phyloP scores from a whole-genome alignment of 1,140 invertebrate genomes.

The Battus philenor region DNA sequence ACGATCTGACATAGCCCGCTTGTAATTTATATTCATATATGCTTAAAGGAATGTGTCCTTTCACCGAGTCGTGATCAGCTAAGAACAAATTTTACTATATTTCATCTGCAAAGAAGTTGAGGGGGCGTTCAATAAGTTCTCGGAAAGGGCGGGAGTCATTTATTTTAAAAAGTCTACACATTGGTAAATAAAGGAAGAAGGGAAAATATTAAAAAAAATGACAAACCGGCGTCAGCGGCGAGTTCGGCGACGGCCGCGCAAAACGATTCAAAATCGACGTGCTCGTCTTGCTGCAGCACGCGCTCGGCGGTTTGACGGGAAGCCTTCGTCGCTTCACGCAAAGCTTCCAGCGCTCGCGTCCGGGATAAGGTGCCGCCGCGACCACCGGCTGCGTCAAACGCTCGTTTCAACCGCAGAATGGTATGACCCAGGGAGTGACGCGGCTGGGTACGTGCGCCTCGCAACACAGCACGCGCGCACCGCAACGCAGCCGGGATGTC shows the following conservation, averaged over 20 bases:
- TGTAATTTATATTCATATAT: no score
- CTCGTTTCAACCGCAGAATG: conserved; percentile 59
- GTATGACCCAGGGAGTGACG: conserved; percentile 58
- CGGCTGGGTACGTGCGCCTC: conserved; percentile 53
- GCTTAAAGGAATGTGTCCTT: no score
- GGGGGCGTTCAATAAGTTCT: no score
- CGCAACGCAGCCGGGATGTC: conserved; percentile 79
- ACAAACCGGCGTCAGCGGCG: conserved; percentile 62
- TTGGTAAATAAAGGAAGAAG: no score
- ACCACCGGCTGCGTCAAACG: conserved; percentile 63
- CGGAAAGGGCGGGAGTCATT: no score
- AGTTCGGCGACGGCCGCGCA: conserved; percentile 77
- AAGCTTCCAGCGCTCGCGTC: conserved; percentile 41
- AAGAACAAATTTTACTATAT: no score
- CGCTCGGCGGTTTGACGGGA: conserved; percentile 41
- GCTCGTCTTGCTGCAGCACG: conserved; percentile 37
- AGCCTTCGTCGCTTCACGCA: conserved; percentile 49
- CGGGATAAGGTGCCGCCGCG: conserved; percentile 38
- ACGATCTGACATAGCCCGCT: no score
- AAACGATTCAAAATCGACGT: conserved; percentile 76
- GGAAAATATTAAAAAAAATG: background rate
- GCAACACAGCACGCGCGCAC: conserved; percentile 78
- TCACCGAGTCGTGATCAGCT: no score
- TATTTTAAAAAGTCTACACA: no score
- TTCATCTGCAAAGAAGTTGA: no score